Evolutionary conservation across 1,140 invertebrate species (phyloP).

Genomic region (Aphaenogaster rudis): DNA sequence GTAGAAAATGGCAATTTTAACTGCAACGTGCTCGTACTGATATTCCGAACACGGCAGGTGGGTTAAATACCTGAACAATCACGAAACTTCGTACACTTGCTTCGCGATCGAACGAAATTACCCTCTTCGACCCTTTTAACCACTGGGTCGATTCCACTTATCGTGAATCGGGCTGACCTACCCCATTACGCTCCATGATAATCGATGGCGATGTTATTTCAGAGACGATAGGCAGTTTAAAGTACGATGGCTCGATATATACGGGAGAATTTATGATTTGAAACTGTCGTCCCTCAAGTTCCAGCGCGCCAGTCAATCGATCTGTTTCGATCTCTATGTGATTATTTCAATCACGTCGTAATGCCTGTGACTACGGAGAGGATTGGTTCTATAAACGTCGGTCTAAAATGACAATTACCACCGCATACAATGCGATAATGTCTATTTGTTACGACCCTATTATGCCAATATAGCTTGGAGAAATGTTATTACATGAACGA

Average conservation of each 20-base stretch:
- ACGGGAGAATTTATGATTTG: conserved; percentile 41
- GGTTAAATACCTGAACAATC: conserved; percentile 67
- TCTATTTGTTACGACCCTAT: neutral
- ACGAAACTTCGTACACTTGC: conserved; percentile 58
- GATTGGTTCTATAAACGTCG: neutral
- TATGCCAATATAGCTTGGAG: neutral
- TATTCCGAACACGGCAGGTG: conserved; percentile 32
- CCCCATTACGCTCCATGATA: conserved; percentile 65
- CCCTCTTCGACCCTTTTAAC: conserved; percentile 68
- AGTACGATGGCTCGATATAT: conserved; percentile 48
- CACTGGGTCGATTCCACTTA: conserved; percentile 71
- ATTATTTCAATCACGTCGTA: conserved; percentile 15
- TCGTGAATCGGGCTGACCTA: conserved; percentile 72
- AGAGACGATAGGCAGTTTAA: conserved; percentile 54
- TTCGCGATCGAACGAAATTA: conserved; percentile 65
- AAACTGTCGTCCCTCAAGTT: neutral
- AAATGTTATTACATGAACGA: neutral
- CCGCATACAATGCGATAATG: neutral
- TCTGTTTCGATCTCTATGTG: neutral
- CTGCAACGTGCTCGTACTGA: conserved; percentile 2
- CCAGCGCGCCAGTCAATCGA: neutral
- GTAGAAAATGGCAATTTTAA: conserved; percentile 31
- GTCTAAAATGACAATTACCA: conserved; percentile 16
- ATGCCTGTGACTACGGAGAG: neutral
- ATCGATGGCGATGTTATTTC: conserved; percentile 73